Conservation (phyloP, 2,113 vertebrate species). For the Felis chaus region DNA sequence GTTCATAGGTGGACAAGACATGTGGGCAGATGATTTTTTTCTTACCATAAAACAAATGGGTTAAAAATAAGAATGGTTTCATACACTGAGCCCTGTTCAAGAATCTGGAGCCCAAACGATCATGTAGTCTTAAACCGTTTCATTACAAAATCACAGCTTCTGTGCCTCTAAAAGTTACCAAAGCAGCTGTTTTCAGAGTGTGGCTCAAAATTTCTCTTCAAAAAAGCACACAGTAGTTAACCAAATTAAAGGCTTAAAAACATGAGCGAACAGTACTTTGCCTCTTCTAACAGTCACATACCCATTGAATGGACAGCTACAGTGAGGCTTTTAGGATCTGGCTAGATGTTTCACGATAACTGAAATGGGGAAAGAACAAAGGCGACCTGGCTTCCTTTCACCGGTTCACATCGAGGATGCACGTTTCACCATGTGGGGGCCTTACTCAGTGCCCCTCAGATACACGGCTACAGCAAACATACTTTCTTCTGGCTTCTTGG, state of each 20-base stretch:
- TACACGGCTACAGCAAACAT: neutral
- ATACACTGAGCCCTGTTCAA: neutral
- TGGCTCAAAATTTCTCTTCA: neutral
- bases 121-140: neutral
- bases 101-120: neutral
- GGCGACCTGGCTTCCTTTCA: neutral
- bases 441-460: neutral
- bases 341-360: neutral
- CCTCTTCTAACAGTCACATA: neutral
- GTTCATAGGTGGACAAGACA: neutral
- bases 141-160: neutral
- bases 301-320: neutral
- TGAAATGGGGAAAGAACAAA: neutral
- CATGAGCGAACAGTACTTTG: neutral
- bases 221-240: neutral
- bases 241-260: neutral
- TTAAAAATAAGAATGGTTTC: neutral
- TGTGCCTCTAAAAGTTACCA: neutral
- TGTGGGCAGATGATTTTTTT: neutral
- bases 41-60: neutral
- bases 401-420: neutral
- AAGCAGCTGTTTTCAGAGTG: neutral
- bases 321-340: neutral
- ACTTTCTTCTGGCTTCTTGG: conserved; percentile 42
- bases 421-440: neutral